phyloP scores from a whole-genome alignment of 2,888 invertebrate genomes.

The Zootermopsis nevadensis region DNA sequence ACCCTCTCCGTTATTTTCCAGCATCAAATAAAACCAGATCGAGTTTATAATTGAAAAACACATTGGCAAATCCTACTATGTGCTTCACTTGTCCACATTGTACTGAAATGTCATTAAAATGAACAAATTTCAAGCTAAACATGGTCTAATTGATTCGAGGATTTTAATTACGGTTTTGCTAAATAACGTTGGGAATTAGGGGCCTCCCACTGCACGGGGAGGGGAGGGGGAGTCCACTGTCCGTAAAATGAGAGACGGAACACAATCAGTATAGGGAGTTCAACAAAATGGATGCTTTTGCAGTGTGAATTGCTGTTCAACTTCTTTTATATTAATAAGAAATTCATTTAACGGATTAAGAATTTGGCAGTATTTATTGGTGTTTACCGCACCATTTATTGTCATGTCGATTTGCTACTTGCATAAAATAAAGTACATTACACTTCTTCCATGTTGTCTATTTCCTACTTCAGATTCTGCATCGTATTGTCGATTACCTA shows the following conservation, averaged over 20 bases:
- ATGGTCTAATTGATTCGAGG: constrained; percentile 53
- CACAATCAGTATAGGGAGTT: constrained; percentile 30
- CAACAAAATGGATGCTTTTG: not conserved
- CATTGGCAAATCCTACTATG: constrained; percentile 55
- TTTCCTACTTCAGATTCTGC: too few species aligned
- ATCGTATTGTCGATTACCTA: too few species aligned
- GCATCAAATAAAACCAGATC: constrained; percentile 62
- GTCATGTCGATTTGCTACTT: too few species aligned
- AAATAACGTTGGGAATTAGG: constrained; percentile 53
- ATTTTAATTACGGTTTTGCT: constrained; percentile 54
- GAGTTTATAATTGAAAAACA: constrained; percentile 68
- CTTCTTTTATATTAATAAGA: not conserved
- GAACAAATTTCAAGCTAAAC: constrained; percentile 53
- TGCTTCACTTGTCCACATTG: constrained; percentile 33
- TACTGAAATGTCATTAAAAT: constrained; percentile 53
- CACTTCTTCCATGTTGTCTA: too few species aligned
- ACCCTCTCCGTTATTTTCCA: constrained; percentile 40
- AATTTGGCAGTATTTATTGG: too few species aligned
- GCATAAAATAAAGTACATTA: too few species aligned
- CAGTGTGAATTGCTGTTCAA: not conserved
- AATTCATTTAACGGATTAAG: not conserved
- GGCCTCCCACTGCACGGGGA: constrained; percentile 39
- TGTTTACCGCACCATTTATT: too few species aligned
- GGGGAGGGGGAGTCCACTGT: constrained; percentile 24
- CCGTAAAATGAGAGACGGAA: constrained; percentile 45